Base-by-base conservation (phyloP, 2,113 vertebrate species). In the Coreoperca whiteheadi region DNA sequence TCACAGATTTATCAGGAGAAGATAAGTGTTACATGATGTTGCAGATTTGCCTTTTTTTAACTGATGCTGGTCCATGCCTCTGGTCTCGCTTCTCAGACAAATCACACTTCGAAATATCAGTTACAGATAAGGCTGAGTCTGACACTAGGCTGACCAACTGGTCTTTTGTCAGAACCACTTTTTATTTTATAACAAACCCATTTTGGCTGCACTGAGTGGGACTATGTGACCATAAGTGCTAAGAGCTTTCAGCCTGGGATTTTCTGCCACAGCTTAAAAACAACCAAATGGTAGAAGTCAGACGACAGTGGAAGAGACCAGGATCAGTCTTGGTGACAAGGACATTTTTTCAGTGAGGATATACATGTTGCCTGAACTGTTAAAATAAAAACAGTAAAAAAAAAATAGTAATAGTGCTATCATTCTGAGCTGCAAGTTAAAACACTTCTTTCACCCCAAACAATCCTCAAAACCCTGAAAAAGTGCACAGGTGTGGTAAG, bases 51-150 rank as follows among this genome's bases (percentile, higher is more conserved):
- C 1, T 46, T 15, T 43, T 46, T 46, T 37, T 39, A 8, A 88
- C 88, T 80, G 84, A 88, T 80, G 65, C 82, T 87, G 90, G 83
- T 87, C 87, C 39, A 4, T 46, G 23, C 64, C 83, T 74, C 85
- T 71, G 74, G 28, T n/a, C 28, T 63, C 61, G 67, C 57, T 56
- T 65, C 41, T 53, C 39, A 77, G 30, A 32, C 28, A 67, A 61
- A 77, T 37, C 23, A 64, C 23, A 18, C n/a, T 21, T 54, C 20
- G 60, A 68, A 43, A 66, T 3, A 28, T 4, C 20, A 43, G 15
- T 30, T 34, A 50, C 4, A 61, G n/a, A 72, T 1, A 0, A 56
- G 15, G 39, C 28, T 1, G 15, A 23, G 25, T 48, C 46, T 14
- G 41, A 43, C 16, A 50, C 48, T 20, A 20, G 10, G 30, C 8